A percentile compares a stretch with the other conserved stretches of the same genome.
Conservation (phyloP, 2,797 vertebrate species). For the Enteromius anoplus region DNA sequence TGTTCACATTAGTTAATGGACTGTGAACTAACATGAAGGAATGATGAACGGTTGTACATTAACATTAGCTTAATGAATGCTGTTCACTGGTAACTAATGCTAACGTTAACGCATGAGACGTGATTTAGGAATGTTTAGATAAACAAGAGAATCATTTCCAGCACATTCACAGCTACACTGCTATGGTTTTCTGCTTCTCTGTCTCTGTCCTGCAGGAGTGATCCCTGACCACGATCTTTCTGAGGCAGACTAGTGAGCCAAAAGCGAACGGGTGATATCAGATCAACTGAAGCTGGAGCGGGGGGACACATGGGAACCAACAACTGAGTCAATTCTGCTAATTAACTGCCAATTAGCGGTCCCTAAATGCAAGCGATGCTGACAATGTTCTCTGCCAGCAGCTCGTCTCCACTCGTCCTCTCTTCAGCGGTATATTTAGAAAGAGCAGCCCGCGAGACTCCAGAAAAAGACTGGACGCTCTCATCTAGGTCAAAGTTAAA, state of each 20-base stretch:
- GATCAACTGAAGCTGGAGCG: slow-evolving; percentile 84
- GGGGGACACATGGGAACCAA: slow-evolving; percentile 80
- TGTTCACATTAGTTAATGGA: not conserved
- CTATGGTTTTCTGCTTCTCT: not conserved
- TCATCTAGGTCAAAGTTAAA: slow-evolving; percentile 83
- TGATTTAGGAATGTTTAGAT: not conserved
- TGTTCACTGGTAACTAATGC: not conserved
- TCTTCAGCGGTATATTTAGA: slow-evolving; percentile 76
- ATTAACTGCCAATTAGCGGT: slow-evolving; percentile 97
- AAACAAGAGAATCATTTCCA: not conserved
- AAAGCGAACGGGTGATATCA: slow-evolving; percentile 79
- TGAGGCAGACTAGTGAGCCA: slow-evolving; percentile 36
- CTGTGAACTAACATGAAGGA: not conserved
- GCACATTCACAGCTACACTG: not conserved
- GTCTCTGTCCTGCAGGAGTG: not conserved
- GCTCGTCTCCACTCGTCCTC: slow-evolving; percentile 42
- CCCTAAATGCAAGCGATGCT: slow-evolving; percentile 96
- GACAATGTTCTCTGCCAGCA: slow-evolving; percentile 87
- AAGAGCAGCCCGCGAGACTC: slow-evolving; percentile 71
- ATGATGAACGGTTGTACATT: not conserved
- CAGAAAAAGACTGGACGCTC: slow-evolving; percentile 81
- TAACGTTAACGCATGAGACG: not conserved
- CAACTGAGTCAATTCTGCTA: slow-evolving; percentile 95
- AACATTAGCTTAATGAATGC: not conserved
- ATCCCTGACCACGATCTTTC: not conserved